A percentile compares a stretch with the other conserved stretches of the same genome.
These are phyloP conservation scores for Cyanistes caeruleus DNA, from an alignment of 2,113 vertebrate species.

Conservation along the genomic window DNA sequence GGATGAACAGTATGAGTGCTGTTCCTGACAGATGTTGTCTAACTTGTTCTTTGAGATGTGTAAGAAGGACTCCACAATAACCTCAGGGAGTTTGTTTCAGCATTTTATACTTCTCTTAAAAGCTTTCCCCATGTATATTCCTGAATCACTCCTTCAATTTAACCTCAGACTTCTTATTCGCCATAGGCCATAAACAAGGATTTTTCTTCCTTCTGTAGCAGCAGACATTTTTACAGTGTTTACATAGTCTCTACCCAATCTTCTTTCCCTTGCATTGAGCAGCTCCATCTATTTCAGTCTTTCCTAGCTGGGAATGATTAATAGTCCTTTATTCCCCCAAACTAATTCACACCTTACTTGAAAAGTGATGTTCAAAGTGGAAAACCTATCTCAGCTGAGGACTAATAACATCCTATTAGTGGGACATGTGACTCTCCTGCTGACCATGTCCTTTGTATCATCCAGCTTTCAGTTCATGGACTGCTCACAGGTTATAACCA, in stretches of 20 bases:
- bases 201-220: background rate
- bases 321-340: background rate
- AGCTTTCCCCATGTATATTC: background rate
- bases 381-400: background rate
- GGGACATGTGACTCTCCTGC: background rate
- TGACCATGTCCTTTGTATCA: background rate
- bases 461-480: background rate
- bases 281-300: background rate
- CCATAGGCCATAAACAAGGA: background rate
- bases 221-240: background rate
- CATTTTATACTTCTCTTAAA: background rate
- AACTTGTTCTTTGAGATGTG: background rate
- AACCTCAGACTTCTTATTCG: background rate
- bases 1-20: background rate
- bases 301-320: background rate
- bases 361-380: background rate
- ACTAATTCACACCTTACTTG: background rate
- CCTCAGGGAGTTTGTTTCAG: background rate
- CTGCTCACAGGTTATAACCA: background rate
- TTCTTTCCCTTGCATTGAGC: background rate
- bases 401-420: background rate
- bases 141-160: background rate
- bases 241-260: background rate
- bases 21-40: background rate
- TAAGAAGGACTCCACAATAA: background rate